Evolutionary conservation across 2,888 invertebrate species (phyloP), one percentile per base, ranked within the genome.

Genomic region (Cephus pulcher): DNA sequence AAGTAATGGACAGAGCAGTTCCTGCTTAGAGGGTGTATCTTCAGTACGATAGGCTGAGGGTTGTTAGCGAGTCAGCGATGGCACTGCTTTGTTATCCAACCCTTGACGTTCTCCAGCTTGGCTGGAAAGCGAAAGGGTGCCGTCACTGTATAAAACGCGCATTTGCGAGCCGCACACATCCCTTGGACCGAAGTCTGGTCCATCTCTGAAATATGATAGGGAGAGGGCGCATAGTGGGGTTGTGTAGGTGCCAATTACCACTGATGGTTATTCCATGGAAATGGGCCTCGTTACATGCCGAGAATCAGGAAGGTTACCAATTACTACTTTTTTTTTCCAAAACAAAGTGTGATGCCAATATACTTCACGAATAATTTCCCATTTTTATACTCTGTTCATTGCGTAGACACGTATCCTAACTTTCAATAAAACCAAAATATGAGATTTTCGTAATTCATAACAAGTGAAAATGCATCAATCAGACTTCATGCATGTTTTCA

Each of bases 251-350:
- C 91, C 91, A 91, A 91, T 91, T 91, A 91, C 88, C 86, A 88
- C 82, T 90, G 91, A 91, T 90, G 90, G 90, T 89, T 91, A 90
- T 90, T 89, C 90, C 89, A 91, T 91, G 91, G 90, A 91, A 91
- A 91, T 91, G 88, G 90, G 88, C 89, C 91, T 90, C 90, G 90
- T 91, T 91, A 90, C 85, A 85, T 84, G 87, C 85, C 86, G 87
- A 85, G 88, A 89, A 89, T 88, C 87, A 84, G 85, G 82, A 83
- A 87, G 89, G 88, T 87, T 87, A 88, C 89, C 90, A 90, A 90
- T 90, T 90, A 90, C 89, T 90, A 89, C 88, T 84, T 40, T 56
- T 84, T 33, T 9, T 23, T 56, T 23, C 9, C 23, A 56, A 56
- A 23, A 56, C 23, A 15, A 56, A 6, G 0, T 23, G 23, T 23